A percentile compares a stretch with the other conserved stretches of the same genome.
Evolutionary conservation across 1,140 invertebrate species (phyloP).

Genomic region (Cydia pomonella): DNA sequence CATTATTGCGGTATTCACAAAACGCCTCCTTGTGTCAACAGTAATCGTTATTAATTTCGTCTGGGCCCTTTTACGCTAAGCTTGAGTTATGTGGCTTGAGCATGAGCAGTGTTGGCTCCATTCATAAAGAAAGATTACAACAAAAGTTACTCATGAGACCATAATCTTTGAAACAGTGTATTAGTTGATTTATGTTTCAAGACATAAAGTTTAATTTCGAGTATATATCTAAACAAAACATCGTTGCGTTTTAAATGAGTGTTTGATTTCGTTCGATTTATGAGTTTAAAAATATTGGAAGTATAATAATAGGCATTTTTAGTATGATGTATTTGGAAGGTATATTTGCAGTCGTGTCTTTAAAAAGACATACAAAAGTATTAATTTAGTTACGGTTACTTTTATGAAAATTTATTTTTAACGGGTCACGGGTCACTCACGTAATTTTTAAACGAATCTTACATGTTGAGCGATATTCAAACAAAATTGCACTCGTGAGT

Average conservation of each 20-base stretch:
- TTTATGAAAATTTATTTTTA: too few species aligned
- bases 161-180: background rate
- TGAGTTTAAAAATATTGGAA: background rate
- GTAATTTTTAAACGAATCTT: too few species aligned
- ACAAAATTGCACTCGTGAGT: too few species aligned
- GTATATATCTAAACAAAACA: background rate
- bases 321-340: too few species aligned
- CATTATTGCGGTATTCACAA: conserved; percentile 5
- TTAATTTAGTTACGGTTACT: too few species aligned
- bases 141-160: background rate
- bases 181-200: background rate
- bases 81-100: conserved; percentile 8
- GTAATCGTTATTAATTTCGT: conserved; percentile 31
- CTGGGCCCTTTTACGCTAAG: conserved; percentile 23
- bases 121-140: conserved; percentile 20
- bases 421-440: too few species aligned
- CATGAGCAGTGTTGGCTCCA: conserved; percentile 7
- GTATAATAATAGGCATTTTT: too few species aligned
- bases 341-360: too few species aligned
- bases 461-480: background rate
- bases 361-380: too few species aligned
- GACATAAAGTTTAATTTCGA: background rate
- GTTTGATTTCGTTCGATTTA: background rate
- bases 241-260: background rate
- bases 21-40: background rate